Evolutionary conservation across 2,113 vertebrate genomes (phyloP), one percentile per base, ranked within the genome.

Genomic region (Paralichthys olivaceus): DNA sequence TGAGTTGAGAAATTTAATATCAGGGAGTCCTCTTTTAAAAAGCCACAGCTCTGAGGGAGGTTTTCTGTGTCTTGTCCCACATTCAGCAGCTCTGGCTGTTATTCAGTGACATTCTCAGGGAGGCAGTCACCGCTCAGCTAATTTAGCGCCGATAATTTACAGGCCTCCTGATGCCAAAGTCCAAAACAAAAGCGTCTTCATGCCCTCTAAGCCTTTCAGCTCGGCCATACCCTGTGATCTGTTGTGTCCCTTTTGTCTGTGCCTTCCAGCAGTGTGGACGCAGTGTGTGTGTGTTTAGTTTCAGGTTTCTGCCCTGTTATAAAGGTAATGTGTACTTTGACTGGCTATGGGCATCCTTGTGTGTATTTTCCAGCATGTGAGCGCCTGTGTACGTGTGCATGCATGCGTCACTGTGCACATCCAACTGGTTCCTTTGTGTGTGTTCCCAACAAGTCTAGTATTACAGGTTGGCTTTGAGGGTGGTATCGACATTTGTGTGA

Each of bases 221-320:
- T 59, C 23, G 70, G 49, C 57, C 4, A 7, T 62, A 54, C 66
- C 77, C 66, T 20, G 4, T 45, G 67, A 77, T 58, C 87, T 55
- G 86, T 90, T 88, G 87, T 90, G 64, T 59, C 60, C 72, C 67
- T 81, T 83, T 81, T 83, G 79, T 85, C 12, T 1, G 32, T 55
- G 62, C 7, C 57, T 29, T n/a, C 62, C 47, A 55, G 67, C 69
- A 70, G 65, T 23, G 53, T 76, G 75, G 45, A 29, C 15, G 14
- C 81, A 58, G 25, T 62, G 20, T 61, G 43, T 60, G 49, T 67
- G 51, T n/a, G 45, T 65, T 72, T 7, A 53, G 85, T 78, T 63
- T 93, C 88, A 76, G 72, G 78, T 93, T 90, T 88, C 90, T 72
- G 19, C 57, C 63, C 25, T 67, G 14, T 45, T 70, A 28, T 72